Evolutionary conservation across 2,888 invertebrate species (phyloP).

Genomic region (Drosophila prolongata): DNA sequence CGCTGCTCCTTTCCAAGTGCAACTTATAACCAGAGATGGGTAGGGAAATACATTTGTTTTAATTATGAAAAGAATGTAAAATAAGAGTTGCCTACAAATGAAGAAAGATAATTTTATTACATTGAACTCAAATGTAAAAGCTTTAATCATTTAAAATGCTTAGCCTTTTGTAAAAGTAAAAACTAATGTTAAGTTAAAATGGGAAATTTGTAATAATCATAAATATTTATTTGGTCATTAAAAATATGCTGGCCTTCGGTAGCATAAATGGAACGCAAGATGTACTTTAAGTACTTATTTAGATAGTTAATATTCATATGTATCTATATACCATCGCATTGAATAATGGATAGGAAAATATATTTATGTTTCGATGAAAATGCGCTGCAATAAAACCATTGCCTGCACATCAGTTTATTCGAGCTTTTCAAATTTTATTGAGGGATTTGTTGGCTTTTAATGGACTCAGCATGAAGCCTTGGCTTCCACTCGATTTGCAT

Average conservation of each 20-base stretch:
- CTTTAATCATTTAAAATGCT: neutral
- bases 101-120: neutral
- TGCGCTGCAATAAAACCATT: too few species aligned
- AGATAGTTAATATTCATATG: too few species aligned
- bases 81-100: neutral
- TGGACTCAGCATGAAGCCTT: neutral
- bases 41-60: conserved; percentile 4
- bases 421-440: conserved; percentile 7
- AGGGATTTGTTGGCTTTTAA: conserved; percentile 19
- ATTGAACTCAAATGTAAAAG: neutral
- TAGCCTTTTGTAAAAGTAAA: too few species aligned
- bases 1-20: conserved; percentile 1
- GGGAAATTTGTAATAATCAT: too few species aligned
- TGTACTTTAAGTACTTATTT: too few species aligned
- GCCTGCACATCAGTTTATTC: neutral
- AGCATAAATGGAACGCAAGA: too few species aligned
- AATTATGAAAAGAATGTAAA: neutral
- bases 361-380: neutral
- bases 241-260: too few species aligned
- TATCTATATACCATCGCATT: too few species aligned
- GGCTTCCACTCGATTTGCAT: conserved; percentile 43
- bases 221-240: too few species aligned
- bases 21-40: conserved; percentile 1
- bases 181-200: too few species aligned
- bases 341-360: neutral